A percentile compares a stretch with the other conserved stretches of the same genome.
These are phyloP conservation scores for Onchidella celtica DNA, from an alignment of 2,888 invertebrate species.

Conservation along the genomic window DNA sequence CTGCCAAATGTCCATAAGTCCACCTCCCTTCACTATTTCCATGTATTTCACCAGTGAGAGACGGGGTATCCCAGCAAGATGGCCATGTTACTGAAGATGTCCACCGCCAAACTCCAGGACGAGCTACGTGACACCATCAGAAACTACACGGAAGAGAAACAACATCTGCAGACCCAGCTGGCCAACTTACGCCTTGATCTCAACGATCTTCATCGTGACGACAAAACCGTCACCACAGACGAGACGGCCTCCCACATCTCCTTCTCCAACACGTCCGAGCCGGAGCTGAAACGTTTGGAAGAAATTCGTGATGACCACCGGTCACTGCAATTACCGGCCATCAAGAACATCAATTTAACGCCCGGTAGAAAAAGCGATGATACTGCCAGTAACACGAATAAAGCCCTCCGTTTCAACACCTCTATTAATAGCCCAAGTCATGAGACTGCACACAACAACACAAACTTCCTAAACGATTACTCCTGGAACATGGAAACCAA, in stretches of 20 bases:
- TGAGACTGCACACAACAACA: not conserved
- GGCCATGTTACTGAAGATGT: not conserved
- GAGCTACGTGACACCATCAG: conserved; percentile 40
- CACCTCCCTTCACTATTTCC: too few species aligned
- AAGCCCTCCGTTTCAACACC: not conserved
- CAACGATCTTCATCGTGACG: conserved; percentile 29
- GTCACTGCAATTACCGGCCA: conserved; percentile 18
- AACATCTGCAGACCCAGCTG: conserved; percentile 31
- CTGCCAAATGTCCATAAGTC: too few species aligned
- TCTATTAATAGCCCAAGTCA: not conserved
- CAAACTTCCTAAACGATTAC: not conserved
- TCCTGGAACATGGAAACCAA: not conserved
- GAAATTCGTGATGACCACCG: not conserved
- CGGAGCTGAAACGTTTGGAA: conserved; percentile 30
- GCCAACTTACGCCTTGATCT: conserved; percentile 21
- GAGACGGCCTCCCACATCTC: conserved; percentile 16
- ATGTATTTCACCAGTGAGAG: too few species aligned
- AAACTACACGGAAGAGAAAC: conserved; percentile 27
- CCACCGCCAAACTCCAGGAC: conserved; percentile 35
- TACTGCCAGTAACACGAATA: not conserved
- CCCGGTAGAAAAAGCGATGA: not conserved
- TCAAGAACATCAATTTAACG: not conserved
- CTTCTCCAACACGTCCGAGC: not conserved
- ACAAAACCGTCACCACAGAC: conserved; percentile 22
- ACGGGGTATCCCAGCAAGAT: too few species aligned